These are phyloP conservation scores for Propsilocerus akamusi DNA, from an alignment of 1,140 invertebrate species.

Conservation along the genomic window DNA sequence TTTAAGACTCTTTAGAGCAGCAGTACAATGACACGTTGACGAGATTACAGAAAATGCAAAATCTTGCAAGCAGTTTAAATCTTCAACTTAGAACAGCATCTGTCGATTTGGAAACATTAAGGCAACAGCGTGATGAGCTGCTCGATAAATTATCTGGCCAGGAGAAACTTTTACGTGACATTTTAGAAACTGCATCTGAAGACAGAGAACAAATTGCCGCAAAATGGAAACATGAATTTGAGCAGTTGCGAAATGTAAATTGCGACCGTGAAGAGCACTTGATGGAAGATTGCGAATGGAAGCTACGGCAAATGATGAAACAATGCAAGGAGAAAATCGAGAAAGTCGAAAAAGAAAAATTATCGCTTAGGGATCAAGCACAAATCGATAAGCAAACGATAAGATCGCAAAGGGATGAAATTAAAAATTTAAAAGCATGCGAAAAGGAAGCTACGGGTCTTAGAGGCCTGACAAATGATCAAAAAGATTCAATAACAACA, in stretches of 20 bases:
- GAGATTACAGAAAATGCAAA: constrained; percentile 29
- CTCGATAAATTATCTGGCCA: constrained; percentile 17
- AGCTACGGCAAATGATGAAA: constrained; percentile 40
- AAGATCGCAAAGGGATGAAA: constrained; percentile 25
- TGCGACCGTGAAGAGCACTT: constrained; percentile 37
- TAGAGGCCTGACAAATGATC: constrained; percentile 34
- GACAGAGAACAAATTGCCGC: constrained; percentile 34
- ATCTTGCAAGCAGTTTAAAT: constrained; percentile 17
- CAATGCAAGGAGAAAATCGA: constrained; percentile 38
- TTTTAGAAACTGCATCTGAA: constrained; percentile 34
- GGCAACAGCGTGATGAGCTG: constrained; percentile 24
- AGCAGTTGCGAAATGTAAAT: constrained; percentile 30
- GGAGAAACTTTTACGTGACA: constrained; percentile 29
- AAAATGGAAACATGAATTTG: constrained; percentile 41
- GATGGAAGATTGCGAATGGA: constrained; percentile 49
- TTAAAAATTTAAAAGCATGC: constrained; percentile 31
- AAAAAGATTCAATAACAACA: constrained; percentile 32
- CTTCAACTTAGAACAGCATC: constrained; percentile 17
- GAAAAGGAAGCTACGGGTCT: constrained; percentile 37
- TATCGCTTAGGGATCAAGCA: constrained; percentile 26
- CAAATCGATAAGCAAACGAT: constrained; percentile 26
- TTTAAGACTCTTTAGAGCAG: constrained; percentile 23
- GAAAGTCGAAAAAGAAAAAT: constrained; percentile 29
- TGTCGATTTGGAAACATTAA: constrained; percentile 24
- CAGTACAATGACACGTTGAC: constrained; percentile 27